Evolutionary conservation across 2,113 vertebrate genomes (phyloP), one percentile per base, ranked within the genome.

Genomic region (Pyxicephalus adspersus): DNA sequence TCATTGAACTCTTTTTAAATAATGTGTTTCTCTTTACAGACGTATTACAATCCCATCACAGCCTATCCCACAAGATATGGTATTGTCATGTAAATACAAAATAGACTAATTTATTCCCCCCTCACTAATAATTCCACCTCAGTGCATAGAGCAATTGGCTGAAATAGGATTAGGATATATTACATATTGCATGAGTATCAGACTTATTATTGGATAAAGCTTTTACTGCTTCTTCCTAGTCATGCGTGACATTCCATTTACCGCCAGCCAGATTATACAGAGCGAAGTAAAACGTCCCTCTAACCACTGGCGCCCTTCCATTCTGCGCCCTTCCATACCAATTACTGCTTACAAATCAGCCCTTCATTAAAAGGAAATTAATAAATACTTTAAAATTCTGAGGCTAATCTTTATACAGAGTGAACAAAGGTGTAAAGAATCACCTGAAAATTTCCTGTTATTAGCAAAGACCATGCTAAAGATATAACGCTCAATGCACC

Each of bases 71-170:
- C 25, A 3, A 54, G 76, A 77, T 52, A 34, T 15, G 26, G n/a
- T n/a, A 79, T 70, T 79, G 70, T 57, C 45, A 64, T 80, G 58
- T 64, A 81, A 81, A 73, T 81, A 73, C 9, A 38, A 58, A 64
- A 63, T 5, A n/a, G 45, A 54, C 60, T 60, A 70, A 73, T 81
- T 73, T 72, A 64, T 64, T 81, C 68, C 79, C 71, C 8, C 13
- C 54, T 50, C 60, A 81, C 64, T 73, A 81, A 72, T 72, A 81
- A 73, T 73, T 64, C 60, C 79, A 64, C 55, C 71, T 54, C 45
- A 23, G 25, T 17, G 31, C 26, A 64, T 34, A 45, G 15, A 73
- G 68, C 73, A 65, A 67, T 63, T 15, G 45, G 50, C 34, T 64
- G 60, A 38, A 64, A 64, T 52, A 64, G 79, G 68, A 64, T 73